A percentile compares a stretch with the other conserved stretches of the same genome.
These are phyloP conservation scores for Chaetorhynchus papuensis DNA, from an alignment of 2,113 vertebrate genomes.

Conservation along the genomic window DNA sequence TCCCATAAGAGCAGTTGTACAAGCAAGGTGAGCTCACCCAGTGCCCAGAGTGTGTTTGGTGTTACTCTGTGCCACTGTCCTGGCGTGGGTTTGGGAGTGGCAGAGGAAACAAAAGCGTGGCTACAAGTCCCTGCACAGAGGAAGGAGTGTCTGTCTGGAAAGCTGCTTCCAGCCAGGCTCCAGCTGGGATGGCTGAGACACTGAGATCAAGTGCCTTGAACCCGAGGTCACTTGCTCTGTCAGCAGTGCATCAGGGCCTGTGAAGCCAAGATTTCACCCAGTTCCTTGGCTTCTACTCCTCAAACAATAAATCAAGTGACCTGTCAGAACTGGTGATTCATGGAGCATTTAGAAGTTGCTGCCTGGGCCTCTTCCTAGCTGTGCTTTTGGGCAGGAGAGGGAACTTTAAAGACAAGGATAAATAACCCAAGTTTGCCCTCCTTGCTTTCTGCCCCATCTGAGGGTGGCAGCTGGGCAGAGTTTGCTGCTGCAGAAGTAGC, in stretches of 20 bases:
- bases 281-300: background rate
- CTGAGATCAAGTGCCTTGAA: constrained; percentile 48
- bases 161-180: background rate
- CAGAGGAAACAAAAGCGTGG: background rate
- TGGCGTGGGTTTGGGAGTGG: background rate
- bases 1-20: background rate
- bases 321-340: constrained; percentile 21
- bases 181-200: constrained; percentile 21
- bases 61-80: background rate
- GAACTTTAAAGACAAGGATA: background rate
- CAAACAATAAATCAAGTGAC: constrained; percentile 38
- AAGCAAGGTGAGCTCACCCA: background rate
- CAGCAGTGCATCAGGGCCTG: constrained; percentile 34
- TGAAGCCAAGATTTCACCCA: constrained; percentile 39
- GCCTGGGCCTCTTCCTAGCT: constrained; percentile 9
- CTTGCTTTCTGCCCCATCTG: background rate
- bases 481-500: background rate
- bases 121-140: background rate
- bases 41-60: background rate
- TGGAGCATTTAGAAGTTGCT: constrained; percentile 11
- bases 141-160: background rate
- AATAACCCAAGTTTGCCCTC: background rate
- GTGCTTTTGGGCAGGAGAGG: background rate
- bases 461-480: background rate
- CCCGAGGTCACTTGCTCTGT: constrained; percentile 32